Evolutionary conservation across 2,888 invertebrate species (phyloP), one percentile per base, ranked within the genome.

Genomic region (Teleogryllus oceanicus): DNA sequence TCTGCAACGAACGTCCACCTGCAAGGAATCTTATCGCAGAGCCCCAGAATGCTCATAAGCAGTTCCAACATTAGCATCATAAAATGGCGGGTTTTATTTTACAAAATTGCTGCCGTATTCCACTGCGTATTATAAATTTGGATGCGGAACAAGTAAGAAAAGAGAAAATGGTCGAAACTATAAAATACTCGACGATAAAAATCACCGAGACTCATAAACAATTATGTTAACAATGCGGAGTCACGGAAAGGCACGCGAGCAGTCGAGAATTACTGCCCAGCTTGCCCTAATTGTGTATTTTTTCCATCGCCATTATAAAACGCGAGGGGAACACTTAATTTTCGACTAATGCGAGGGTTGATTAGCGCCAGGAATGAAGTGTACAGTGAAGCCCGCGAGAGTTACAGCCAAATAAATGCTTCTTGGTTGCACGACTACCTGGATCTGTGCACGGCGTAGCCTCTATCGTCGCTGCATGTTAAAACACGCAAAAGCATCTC

Each of bases 141-240:
- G 78, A 78, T 21, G 78, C n/a, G 78, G 50, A 24, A 18, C 24
- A 21, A 21, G 62, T 78, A n/a, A 18, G n/a, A 62, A 62, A 13
- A 62, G 62, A 62, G 62, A 62, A 62, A 62, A 62, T 62, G 62
- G 62, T 62, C 62, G 62, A 62, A 62, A 62, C 62, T 62, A 62
- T 62, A 62, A 62, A 62, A 62, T 62, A 62, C 62, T n/a, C 62
- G n/a, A 62, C 62, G 62, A 62, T 62, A 62, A 62, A 62, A 62
- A 62, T 62, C 62, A 62, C 62, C 13, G 62, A 62, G 62, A n/a
- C 62, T 62, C 62, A 62, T 62, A 62, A 62, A 62, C 62, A 62
- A 62, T 62, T 62, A n/a, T 62, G 62, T 62, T 62, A 62, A 62
- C 62, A 62, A 62, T 62, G 62, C n/a, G 62, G n/a, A 62, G 62